A percentile compares a stretch with the other conserved stretches of the same genome.
Conservation (phyloP, 2,888 invertebrate genomes). For the Coenonympha glycerion region DNA sequence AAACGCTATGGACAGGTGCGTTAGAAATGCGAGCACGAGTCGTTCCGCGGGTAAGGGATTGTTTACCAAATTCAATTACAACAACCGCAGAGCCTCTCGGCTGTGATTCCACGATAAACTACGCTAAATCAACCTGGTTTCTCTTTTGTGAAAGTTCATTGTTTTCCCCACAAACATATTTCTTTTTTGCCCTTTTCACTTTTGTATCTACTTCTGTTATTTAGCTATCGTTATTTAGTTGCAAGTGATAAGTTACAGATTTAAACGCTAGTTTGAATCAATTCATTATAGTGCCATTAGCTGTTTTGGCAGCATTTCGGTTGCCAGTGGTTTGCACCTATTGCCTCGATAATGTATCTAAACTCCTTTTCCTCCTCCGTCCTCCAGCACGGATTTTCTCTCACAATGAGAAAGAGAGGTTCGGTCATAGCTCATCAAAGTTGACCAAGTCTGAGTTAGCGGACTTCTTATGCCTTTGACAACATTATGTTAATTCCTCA, state of each 20-base stretch:
- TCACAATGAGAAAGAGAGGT: too few species aligned
- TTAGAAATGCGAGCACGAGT: slow-evolving; percentile 39
- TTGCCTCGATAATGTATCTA: too few species aligned
- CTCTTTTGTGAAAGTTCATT: slow-evolving; percentile 70
- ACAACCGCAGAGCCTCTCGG: slow-evolving; percentile 52
- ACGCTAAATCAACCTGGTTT: slow-evolving; percentile 59
- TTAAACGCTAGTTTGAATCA: too few species aligned
- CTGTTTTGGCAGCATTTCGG: too few species aligned
- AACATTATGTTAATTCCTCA: too few species aligned
- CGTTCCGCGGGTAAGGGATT: slow-evolving; percentile 57
- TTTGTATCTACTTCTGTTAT: neutral
- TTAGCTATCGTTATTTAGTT: neutral
- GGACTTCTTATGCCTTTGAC: too few species aligned
- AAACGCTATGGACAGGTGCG: slow-evolving; percentile 50
- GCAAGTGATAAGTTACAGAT: neutral
- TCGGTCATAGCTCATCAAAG: too few species aligned
- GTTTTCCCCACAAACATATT: slow-evolving; percentile 49
- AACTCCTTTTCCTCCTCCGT: too few species aligned
- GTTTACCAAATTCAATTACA: slow-evolving; percentile 70
- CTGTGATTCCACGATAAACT: slow-evolving; percentile 63
- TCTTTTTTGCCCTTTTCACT: slow-evolving; percentile 31
- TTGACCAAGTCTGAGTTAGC: too few species aligned
- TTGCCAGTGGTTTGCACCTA: too few species aligned
- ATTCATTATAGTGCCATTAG: too few species aligned
- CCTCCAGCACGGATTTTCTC: too few species aligned